A percentile compares a stretch with the other conserved stretches of the same genome.
These are phyloP conservation scores for Drosophila takahashii DNA, from an alignment of 1,140 invertebrate species.

Conservation along the genomic window DNA sequence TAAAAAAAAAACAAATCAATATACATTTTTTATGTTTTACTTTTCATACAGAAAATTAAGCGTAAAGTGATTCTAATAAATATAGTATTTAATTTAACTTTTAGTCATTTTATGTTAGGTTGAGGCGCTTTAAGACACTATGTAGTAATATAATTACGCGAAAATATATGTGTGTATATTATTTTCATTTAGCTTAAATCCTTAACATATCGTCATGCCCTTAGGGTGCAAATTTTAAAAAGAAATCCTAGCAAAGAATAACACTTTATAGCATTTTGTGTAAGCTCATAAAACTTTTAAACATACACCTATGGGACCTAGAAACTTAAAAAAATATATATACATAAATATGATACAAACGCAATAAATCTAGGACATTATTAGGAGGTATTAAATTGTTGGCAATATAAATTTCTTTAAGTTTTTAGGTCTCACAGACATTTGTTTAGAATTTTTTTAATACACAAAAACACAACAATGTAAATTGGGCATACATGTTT, in stretches of 20 bases:
- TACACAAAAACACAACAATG: too few relatives aligned
- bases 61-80: constrained; percentile 75
- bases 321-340: too few relatives aligned
- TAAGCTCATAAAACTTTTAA: constrained; percentile 19
- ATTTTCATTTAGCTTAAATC: constrained; percentile 34
- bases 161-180: constrained; percentile 58
- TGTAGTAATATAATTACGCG: constrained; percentile 35
- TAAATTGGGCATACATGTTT: constrained; percentile 3
- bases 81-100: constrained; percentile 51
- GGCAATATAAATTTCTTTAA: too few relatives aligned
- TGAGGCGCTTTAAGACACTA: constrained; percentile 74
- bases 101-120: constrained; percentile 59
- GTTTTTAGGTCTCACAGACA: too few relatives aligned
- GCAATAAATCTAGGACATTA: too few relatives aligned
- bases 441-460: too few relatives aligned
- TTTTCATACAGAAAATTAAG: constrained; percentile 77
- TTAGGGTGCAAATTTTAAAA: constrained; percentile 12
- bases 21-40: constrained; percentile 39
- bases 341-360: too few relatives aligned
- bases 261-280: constrained; percentile 6
- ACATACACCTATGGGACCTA: too few relatives aligned
- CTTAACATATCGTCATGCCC: constrained; percentile 10
- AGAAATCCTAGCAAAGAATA: constrained; percentile 9
- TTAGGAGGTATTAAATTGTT: too few relatives aligned
- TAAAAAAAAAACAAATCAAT: too few relatives aligned